Percentiles rank a stretch among this genome's conserved stretches.
phyloP scores from a whole-genome alignment of 2,797 vertebrate genomes.

The Eospalax fontanierii region DNA sequence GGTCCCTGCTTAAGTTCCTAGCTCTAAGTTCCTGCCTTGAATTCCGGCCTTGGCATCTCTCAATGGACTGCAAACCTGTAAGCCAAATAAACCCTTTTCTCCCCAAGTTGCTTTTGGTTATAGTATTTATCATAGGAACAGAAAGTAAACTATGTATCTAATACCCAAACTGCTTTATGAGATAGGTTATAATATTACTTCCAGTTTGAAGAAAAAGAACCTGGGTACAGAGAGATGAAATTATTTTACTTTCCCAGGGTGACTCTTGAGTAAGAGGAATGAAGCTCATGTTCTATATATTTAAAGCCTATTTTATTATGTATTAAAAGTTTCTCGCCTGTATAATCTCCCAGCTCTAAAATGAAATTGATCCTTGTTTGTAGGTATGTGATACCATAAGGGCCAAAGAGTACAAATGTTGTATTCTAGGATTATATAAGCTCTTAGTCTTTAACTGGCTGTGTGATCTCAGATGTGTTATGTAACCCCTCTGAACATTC shows the following conservation, averaged over 20 bases:
- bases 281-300: background rate
- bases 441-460: background rate
- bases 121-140: too few species aligned
- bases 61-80: too few species aligned
- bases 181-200: background rate
- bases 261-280: slow-evolving; percentile 28
- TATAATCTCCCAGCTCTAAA: background rate
- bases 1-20: too few species aligned
- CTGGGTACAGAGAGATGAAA: slow-evolving; percentile 3
- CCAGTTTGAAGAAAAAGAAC: slow-evolving; percentile 36
- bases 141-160: background rate
- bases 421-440: background rate
- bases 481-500: background rate
- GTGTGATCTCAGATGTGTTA: background rate
- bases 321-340: background rate
- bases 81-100: too few species aligned
- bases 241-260: slow-evolving; percentile 23
- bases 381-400: background rate
- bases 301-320: background rate
- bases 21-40: too few species aligned
- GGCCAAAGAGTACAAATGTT: slow-evolving; percentile 18
- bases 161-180: background rate
- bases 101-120: too few species aligned
- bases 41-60: too few species aligned
- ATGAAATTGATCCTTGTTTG: slow-evolving; percentile 12